phyloP scores from a whole-genome alignment of 1,140 invertebrate genomes.

The Cherax quadricarinatus region DNA sequence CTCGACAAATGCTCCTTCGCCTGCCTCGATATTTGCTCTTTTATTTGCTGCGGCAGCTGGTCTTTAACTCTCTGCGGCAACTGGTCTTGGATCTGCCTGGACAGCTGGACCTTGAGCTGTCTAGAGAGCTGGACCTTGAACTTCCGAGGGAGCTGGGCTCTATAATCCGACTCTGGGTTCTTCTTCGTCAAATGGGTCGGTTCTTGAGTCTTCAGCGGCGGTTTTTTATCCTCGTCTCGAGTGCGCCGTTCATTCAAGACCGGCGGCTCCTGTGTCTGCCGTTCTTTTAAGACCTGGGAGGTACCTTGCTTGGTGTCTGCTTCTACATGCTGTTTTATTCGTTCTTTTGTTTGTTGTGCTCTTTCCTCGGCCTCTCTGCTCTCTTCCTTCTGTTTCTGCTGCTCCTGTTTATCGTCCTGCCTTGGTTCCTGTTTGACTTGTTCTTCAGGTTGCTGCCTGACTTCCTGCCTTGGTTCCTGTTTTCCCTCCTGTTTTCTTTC shows the following conservation, averaged over 20 bases:
- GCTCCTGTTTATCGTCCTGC: not conserved
- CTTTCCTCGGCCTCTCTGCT: not conserved
- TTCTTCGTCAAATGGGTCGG: not conserved
- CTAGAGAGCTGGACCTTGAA: slow-evolving; percentile 29
- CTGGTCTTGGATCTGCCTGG: slow-evolving; percentile 13
- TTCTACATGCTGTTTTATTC: not conserved
- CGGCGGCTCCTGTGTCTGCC: too few relatives aligned
- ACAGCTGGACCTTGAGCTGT: slow-evolving; percentile 27
- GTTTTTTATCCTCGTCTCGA: not conserved
- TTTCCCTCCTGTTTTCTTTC: not conserved
- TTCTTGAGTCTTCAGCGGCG: not conserved
- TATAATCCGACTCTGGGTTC: not conserved
- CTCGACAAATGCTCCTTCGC: slow-evolving; percentile 15
- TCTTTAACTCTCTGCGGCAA: slow-evolving; percentile 15
- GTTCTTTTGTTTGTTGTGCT: not conserved
- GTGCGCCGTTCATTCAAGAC: not conserved
- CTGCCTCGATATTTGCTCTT: slow-evolving; percentile 11
- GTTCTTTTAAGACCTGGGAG: too few relatives aligned
- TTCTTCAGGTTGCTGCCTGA: too few relatives aligned
- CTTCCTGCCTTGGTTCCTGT: not conserved
- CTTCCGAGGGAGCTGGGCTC: slow-evolving; percentile 12
- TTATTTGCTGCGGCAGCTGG: slow-evolving; percentile 3
- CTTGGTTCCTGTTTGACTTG: too few relatives aligned
- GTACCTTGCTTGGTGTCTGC: too few relatives aligned
- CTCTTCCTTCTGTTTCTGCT: not conserved